Conservation (phyloP, 2,888 invertebrate genomes). For the Eilema sororculum region DNA sequence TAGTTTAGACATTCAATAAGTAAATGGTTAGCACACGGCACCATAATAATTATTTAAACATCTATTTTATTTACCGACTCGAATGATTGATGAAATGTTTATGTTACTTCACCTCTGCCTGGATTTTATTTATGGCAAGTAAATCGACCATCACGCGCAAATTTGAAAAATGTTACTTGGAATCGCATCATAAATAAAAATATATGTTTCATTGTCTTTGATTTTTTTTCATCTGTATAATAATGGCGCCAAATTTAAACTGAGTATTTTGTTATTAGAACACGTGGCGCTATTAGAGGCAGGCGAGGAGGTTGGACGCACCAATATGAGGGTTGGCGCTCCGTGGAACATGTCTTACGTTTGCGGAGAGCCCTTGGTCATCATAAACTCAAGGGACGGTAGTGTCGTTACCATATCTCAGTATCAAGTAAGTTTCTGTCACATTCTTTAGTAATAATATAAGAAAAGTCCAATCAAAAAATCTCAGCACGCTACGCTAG, state of each 20-base stretch:
- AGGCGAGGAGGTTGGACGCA: slow-evolving; percentile 71
- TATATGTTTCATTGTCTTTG: background rate
- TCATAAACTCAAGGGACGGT: slow-evolving; percentile 66
- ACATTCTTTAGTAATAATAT: background rate
- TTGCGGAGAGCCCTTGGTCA: slow-evolving; percentile 66
- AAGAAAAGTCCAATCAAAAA: too few relatives aligned
- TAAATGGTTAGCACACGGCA: too few relatives aligned
- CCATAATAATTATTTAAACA: background rate
- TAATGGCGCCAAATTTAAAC: background rate
- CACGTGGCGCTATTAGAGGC: slow-evolving; percentile 65
- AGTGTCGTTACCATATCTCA: slow-evolving; percentile 67
- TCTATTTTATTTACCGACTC: too few relatives aligned
- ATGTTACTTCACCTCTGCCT: too few relatives aligned
- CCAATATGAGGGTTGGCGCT: slow-evolving; percentile 57
- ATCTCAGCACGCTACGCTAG: too few relatives aligned
- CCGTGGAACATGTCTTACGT: slow-evolving; percentile 68
- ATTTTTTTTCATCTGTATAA: background rate
- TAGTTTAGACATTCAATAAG: too few relatives aligned
- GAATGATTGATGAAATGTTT: too few relatives aligned
- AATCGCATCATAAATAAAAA: background rate
- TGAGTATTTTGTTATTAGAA: slow-evolving; percentile 46
- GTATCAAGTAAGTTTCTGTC: slow-evolving; percentile 62
- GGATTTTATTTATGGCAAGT: background rate
- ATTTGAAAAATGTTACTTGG: background rate
- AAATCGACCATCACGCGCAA: background rate